A percentile compares a stretch with the other conserved stretches of the same genome.
phyloP scores from a whole-genome alignment of 2,888 invertebrate species.

The Dione juno region DNA sequence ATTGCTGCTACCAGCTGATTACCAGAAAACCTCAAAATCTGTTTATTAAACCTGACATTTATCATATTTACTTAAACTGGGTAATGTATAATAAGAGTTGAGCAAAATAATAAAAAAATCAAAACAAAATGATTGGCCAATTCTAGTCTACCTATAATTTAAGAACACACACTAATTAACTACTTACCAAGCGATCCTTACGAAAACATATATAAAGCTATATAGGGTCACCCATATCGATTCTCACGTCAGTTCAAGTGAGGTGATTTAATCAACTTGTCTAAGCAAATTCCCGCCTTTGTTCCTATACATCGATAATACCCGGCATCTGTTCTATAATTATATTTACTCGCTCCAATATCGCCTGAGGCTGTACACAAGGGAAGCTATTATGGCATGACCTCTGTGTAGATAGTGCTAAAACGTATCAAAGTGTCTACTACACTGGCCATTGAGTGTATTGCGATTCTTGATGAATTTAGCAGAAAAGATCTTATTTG shows the following conservation, averaged over 20 bases:
- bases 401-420: neutral
- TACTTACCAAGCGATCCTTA: neutral
- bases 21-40: no score
- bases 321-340: slow-evolving; percentile 33
- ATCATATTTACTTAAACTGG: no score
- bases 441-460: neutral
- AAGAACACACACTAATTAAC: neutral
- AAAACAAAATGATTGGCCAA: no score
- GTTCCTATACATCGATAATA: slow-evolving; percentile 34
- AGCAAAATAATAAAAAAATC: no score
- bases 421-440: neutral
- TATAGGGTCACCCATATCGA: slow-evolving; percentile 7
- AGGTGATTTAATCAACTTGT: slow-evolving; percentile 26
- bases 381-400: neutral
- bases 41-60: no score
- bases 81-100: no score
- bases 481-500: neutral
- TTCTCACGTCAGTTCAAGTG: slow-evolving; percentile 11
- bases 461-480: neutral
- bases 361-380: slow-evolving; percentile 21
- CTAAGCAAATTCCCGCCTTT: slow-evolving; percentile 33
- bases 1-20: no score
- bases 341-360: slow-evolving; percentile 34
- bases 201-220: neutral
- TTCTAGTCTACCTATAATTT: no score